Evolutionary conservation across 2,888 invertebrate species (phyloP).

Genomic region (Drosophila colorata): DNA sequence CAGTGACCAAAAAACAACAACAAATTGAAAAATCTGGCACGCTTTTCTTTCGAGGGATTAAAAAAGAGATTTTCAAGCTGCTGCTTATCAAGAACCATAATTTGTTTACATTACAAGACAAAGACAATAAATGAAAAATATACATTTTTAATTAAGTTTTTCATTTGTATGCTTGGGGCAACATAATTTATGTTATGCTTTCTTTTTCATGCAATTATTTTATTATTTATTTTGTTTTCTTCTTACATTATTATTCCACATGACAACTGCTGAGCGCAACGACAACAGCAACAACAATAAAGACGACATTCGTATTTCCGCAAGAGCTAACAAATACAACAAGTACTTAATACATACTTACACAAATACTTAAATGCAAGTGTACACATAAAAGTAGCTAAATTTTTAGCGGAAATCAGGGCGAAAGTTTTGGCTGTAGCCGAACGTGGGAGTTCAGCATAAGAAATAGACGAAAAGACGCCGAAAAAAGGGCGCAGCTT

Average conservation of each 20-base stretch:
- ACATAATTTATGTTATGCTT: constrained; percentile 37
- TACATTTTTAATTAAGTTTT: constrained; percentile 37
- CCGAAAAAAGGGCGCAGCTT: constrained; percentile 52
- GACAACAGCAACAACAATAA: constrained; percentile 27
- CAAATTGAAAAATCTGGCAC: constrained; percentile 12
- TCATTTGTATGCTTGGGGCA: constrained; percentile 26
- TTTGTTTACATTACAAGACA: constrained; percentile 49
- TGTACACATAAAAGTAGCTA: constrained; percentile 10
- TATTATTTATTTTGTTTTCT: constrained; percentile 7
- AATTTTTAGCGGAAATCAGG: constrained; percentile 57
- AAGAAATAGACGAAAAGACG: constrained; percentile 27
- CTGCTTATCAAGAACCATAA: constrained; percentile 37
- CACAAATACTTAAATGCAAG: constrained; percentile 5
- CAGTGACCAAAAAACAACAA: constrained; percentile 11
- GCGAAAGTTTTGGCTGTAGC: constrained; percentile 60
- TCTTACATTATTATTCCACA: constrained; percentile 56
- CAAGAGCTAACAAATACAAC: constrained; percentile 40
- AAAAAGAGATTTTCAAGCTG: constrained; percentile 8
- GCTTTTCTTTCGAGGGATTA: constrained; percentile 25
- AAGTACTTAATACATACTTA: constrained; percentile 4
- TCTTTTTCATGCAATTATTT: constrained; percentile 45
- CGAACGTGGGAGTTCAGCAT: constrained; percentile 38
- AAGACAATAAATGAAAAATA: constrained; percentile 3
- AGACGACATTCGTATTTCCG: constrained; percentile 46
- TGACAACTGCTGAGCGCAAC: constrained; percentile 33